Base-by-base conservation (phyloP, 2,888 invertebrate genomes). In the Craniophora ligustri region DNA sequence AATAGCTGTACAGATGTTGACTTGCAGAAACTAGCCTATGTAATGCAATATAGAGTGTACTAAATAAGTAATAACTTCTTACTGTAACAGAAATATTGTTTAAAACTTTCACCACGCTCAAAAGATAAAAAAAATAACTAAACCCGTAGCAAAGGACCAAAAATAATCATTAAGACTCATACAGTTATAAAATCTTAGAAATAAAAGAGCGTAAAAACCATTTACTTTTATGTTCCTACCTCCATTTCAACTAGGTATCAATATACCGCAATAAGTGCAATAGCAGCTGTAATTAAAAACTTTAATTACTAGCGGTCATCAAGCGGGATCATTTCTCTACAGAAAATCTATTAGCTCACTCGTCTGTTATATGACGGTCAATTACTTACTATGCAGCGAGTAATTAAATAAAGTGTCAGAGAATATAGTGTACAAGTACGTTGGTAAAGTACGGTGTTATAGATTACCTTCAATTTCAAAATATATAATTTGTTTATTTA, bases 321-420 rank as follows among this genome's bases (percentile, higher is more conserved):
- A 51, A 62, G 54, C 57, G 47, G 58, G 60, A 78, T 62, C 55
- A 70, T 72, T 72, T 56, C 65, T 70, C 62, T 77, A 76, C 62
- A 47, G 58, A 75, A 71, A 75, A 69, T 80, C 75, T 79, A 82
- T 81, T 82, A 75, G 50, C 59, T 47, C 38, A 51, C 57, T 64
- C 53, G 46, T 61, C 32, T 48, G 47, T 64, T 61, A 65, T 50
- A 50, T 55, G 49, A 62, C 40, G 30, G 40, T 59, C 54, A 50
- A 69, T 72, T 65, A 61, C 38, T 35, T 57, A 48, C 62, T 55
- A 19, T 35, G 45, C 42, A 42, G 5, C 32, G 45, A 44, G 46
- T 66, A 53, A 62, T 67, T 64, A 56, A 56, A 48, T 41, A 58
- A 39, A 45, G 66, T 65, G 61, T 48, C 34, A 8, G 35, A 44